phyloP scores from a whole-genome alignment of 2,113 vertebrate genomes.

The Galeopterus variegatus region DNA sequence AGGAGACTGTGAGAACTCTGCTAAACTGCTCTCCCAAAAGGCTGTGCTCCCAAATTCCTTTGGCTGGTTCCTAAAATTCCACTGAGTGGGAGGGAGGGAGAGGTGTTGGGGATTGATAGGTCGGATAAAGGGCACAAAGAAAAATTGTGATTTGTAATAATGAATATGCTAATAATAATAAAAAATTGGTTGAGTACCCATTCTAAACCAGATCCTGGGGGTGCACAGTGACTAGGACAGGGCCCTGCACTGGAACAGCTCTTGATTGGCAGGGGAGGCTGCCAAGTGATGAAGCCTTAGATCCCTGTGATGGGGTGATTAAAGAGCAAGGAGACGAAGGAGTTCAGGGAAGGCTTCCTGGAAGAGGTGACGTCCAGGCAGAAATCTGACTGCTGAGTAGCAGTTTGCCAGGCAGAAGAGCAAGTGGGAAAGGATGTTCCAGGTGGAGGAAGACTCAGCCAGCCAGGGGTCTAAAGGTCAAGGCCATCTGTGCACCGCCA shows the following conservation, averaged over 20 bases:
- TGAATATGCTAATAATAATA: no score
- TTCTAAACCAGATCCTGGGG: not conserved
- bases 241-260: not conserved
- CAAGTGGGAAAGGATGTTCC: not conserved
- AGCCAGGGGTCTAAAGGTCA: not conserved
- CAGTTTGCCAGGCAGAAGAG: no score
- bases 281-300: not conserved
- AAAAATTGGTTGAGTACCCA: fast-evolving
- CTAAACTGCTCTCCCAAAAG: no score
- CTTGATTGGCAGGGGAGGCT: not conserved
- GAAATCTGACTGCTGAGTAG: not conserved
- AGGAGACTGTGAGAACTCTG: not conserved
- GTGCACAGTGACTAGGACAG: not conserved
- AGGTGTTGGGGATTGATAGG: no score
- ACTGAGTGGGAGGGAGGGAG: fast-evolving
- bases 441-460: not conserved
- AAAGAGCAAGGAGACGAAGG: not conserved
- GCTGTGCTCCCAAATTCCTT: not conserved
- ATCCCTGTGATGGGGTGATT: not conserved
- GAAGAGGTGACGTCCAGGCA: not conserved
- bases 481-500: not conserved
- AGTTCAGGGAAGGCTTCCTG: not conserved
- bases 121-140: no score
- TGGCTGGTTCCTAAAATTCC: no score
- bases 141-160: no score